Base-by-base conservation (phyloP, 2,113 vertebrate species). In the Phasianus colchicus region DNA sequence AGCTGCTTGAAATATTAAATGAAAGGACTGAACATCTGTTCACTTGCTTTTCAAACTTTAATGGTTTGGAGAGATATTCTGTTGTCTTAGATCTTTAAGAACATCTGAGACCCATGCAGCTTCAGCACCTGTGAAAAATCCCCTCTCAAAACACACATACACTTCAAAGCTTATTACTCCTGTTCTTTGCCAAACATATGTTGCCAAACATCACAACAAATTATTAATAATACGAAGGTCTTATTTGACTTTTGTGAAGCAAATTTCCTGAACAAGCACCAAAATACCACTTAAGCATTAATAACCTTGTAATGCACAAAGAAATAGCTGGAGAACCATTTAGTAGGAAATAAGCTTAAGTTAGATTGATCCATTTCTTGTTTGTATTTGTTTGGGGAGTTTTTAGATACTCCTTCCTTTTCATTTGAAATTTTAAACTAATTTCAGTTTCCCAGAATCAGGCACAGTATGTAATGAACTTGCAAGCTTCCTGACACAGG, bases 81-180 rank as follows among this genome's bases (percentile, higher is more conserved):
- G 98, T 98, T 98, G 97, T 98, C 97, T 98, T 97, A 98, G 97
- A 98, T 98, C 97, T 97, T 97, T 96, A 97, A 97, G 97, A 98
- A 97, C 98, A 98, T 97, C 97, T 98, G 98, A 98, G 97, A 92
- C 98, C 94, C 94, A 91, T 21, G 16, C 75, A 92, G 92, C 91
- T 92, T 95, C 74, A 65, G 86, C 97, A 98, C 97, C 97, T 98
- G 98, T 97, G 97, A 96, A 95, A 96, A 86, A 85, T 91, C 18
- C 58, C 83, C 80, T 96, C 90, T 90, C 92, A 95, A 98, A 96
- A 92, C 32, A 61, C 25, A 50, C 43, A 75, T 88, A 29, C 63
- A 86, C 97, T 97, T 98, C 97, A 98, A 98, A 98, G 97, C 71
- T 91, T 93, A 92, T 90, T 80, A 80, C 88, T 88, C 36, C 75